Base-by-base conservation (phyloP, 2,797 vertebrate genomes). In the Melanotaenia parkinsoni region DNA sequence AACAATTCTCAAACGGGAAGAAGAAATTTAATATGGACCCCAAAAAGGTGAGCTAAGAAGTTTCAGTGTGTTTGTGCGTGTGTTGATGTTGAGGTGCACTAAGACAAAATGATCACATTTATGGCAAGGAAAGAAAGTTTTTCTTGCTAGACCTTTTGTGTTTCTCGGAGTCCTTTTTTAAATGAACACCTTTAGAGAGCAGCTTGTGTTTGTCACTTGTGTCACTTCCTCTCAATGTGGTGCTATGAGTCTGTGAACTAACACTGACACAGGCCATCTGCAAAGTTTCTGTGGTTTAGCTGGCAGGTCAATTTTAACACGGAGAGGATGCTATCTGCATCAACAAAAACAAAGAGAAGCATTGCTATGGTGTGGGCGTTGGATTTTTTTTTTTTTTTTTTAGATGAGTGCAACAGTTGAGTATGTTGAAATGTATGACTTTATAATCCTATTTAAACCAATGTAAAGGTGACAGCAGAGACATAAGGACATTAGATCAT, bases 21-120 rank as follows among this genome's bases (percentile, higher is more conserved):
- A 98, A 98, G 89, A 98, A 97, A 81, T 98, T 98, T 92, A 98
- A 98, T 89, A 96, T 97, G 96, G 96, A 98, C 72, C 97, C 97
- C 22, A 86, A 91, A 85, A 97, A 97, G 95, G 97, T 98, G 78
- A 87, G 83, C 8, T 11, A 26, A 18, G n/a, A 56, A 5, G 40
- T 43, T 16, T 43, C 4, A 16, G 40, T n/a, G 13, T 20, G 3
- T 14, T 2, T 20, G 0, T 3, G 18, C 0, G 4, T 59, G 22
- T 57, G 24, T 10, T 12, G 12, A 8, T 24, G 37, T 14, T 38
- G 37, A 38, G 38, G 38, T 16, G 38, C 14, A 43, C 38, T 43
- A 5, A 28, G 12, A 43, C 18, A 11, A 43, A 22, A 33, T 22
- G 22, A 30, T 16, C 11, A 37, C 35, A 37, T 37, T 37, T 10